Conservation (phyloP, 2,797 vertebrate genomes). For the Melanotaenia parkinsoni region DNA sequence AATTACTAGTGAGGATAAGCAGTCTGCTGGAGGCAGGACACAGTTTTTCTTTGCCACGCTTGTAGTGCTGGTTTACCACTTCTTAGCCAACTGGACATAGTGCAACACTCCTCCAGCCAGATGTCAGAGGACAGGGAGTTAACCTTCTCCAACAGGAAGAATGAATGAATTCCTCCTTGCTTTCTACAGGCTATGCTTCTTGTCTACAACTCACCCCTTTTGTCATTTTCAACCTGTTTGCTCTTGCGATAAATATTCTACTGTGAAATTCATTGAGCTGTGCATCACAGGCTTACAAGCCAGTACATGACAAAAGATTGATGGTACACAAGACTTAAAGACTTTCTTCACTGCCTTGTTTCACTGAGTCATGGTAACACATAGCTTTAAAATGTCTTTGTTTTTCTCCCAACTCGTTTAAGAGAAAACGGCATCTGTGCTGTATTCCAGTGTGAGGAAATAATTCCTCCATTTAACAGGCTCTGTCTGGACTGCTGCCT, state of each 20-base stretch:
- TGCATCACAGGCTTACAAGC: slow-evolving; percentile 34
- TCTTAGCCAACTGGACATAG: slow-evolving; percentile 64
- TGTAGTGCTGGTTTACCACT: slow-evolving; percentile 55
- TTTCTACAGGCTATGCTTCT: slow-evolving; percentile 22
- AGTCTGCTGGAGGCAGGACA: slow-evolving; percentile 68
- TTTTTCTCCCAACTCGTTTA: neutral
- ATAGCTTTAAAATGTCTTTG: slow-evolving; percentile 19
- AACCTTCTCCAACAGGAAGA: slow-evolving; percentile 53
- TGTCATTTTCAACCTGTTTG: slow-evolving; percentile 15
- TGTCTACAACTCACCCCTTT: slow-evolving; percentile 8
- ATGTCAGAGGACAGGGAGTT: slow-evolving; percentile 57
- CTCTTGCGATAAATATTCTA: slow-evolving; percentile 42
- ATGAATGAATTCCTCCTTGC: slow-evolving; percentile 49
- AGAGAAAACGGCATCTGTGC: slow-evolving; percentile 14
- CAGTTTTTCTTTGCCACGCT: slow-evolving; percentile 63
- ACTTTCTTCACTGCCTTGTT: slow-evolving; percentile 45
- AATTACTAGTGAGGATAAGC: slow-evolving; percentile 75
- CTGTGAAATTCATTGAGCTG: slow-evolving; percentile 41
- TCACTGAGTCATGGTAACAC: slow-evolving; percentile 40
- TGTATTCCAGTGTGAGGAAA: slow-evolving; percentile 21
- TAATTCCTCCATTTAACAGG: slow-evolving; percentile 20
- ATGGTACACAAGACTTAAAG: slow-evolving; percentile 38
- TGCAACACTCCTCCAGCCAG: slow-evolving; percentile 63
- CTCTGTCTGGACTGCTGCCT: slow-evolving; percentile 25
- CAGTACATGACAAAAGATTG: slow-evolving; percentile 34